A percentile compares a stretch with the other conserved stretches of the same genome.
These are phyloP conservation scores for Chiloscyllium punctatum DNA, from an alignment of 2,797 vertebrate species.

Conservation along the genomic window DNA sequence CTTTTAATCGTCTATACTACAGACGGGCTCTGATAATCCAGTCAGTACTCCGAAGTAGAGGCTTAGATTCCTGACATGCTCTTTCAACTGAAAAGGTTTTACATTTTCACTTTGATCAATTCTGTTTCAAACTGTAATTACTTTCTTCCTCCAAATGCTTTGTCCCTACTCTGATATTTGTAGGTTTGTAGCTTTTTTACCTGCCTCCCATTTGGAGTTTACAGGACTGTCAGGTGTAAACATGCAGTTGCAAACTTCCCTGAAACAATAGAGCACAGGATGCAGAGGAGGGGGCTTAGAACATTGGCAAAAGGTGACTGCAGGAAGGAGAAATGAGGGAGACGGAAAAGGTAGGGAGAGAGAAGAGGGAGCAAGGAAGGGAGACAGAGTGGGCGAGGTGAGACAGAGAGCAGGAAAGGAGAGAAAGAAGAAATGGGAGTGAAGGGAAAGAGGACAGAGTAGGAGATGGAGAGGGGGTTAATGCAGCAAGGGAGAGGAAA, in stretches of 20 bases:
- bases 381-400: not conserved
- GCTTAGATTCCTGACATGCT: slow-evolving; percentile 41
- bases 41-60: slow-evolving; percentile 57
- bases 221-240: not conserved
- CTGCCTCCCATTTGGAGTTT: not conserved
- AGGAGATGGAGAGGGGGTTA: too few species aligned
- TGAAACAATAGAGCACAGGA: not conserved
- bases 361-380: not conserved
- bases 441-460: too few species aligned
- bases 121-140: slow-evolving; percentile 4
- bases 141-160: slow-evolving; percentile 18
- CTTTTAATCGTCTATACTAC: slow-evolving; percentile 55
- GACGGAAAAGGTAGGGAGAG: too few species aligned
- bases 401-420: not conserved
- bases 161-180: not conserved
- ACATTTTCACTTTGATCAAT: slow-evolving; percentile 28
- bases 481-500: too few species aligned
- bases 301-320: not conserved
- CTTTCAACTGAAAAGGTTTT: slow-evolving; percentile 13
- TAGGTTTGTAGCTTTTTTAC: not conserved
- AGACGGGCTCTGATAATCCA: slow-evolving; percentile 61
- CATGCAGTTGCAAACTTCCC: not conserved
- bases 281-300: not conserved
- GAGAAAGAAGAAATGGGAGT: too few species aligned
- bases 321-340: too few species aligned